Evolutionary conservation across 2,888 invertebrate species (phyloP), one percentile per base, ranked within the genome.

Genomic region (Drosophila cognata): DNA sequence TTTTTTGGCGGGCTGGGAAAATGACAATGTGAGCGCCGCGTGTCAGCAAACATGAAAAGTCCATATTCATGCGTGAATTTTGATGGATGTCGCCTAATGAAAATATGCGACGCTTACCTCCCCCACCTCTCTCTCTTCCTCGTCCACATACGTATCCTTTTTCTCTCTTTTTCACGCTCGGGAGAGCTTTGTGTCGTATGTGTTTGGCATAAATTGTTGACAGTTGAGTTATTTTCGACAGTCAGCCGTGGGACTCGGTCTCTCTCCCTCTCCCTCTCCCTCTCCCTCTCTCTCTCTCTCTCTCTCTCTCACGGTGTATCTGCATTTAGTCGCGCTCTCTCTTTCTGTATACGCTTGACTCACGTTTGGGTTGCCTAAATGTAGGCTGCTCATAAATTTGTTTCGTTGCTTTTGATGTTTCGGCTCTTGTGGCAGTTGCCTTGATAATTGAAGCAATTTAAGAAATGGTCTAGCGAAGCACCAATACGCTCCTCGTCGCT

Each of bases 21-120:
- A 71, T 79, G 87, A 82, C 84, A 87, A 84, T 79, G 77, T 77
- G 87, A 57, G 58, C 59, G 65, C 53, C 64, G 70, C 46, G 63
- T 76, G 78, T 69, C 66, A 69, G 68, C 77, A 76, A 76, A 89
- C 91, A 91, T 87, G 88, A 88, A 88, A 91, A 91, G 87, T 89
- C 84, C 89, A 91, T 91, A 91, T 87, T 88, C 91, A 89, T 91
- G 91, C 86, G 84, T 89, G 74, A 84, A 89, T 88, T 88, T 89
- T 88, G 88, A 89, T 89, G 89, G 81, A 88, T 89, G 84, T 81
- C 71, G 64, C 70, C 77, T 84, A 85, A 88, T 89, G 87, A 84
- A 84, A 89, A 84, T 89, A 81, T 87, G 81, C 72, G 79, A 69
- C 43, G 50, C 71, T 70, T 51, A 31, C 41, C 29, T 64, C 36